Conservation (phyloP, 2,797 vertebrate genomes). For the Cygnus olor region DNA sequence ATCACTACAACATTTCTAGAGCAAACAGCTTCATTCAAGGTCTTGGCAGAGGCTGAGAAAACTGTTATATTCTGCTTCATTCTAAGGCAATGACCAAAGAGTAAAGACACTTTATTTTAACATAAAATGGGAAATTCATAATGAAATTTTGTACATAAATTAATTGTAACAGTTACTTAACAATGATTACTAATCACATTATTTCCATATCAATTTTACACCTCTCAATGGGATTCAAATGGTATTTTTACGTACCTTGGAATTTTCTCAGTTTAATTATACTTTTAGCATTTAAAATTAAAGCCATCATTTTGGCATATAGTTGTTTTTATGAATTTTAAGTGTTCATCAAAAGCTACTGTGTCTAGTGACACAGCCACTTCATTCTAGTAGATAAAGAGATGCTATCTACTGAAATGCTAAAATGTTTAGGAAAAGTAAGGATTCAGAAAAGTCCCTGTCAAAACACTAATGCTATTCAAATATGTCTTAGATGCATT, state of each 20-base stretch:
- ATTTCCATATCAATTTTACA: not conserved
- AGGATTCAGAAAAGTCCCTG: not conserved
- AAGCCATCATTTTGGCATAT: not conserved
- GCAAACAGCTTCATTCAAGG: not conserved
- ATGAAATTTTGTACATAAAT: not conserved
- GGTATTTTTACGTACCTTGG: not conserved
- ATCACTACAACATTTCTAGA: not conserved
- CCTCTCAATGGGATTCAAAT: not conserved
- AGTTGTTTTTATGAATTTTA: not conserved
- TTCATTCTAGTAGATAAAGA: not conserved
- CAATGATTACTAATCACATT: too few species aligned
- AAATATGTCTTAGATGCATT: not conserved
- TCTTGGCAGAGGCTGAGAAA: not conserved
- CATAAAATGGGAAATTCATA: not conserved
- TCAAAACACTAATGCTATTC: not conserved
- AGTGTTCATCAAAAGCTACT: conserved; percentile 1
- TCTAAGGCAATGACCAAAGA: not conserved
- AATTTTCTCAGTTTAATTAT: not conserved
- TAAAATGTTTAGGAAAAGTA: not conserved
- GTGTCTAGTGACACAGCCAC: not conserved
- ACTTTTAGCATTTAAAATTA: not conserved
- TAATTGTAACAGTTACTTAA: not conserved
- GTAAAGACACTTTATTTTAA: not conserved
- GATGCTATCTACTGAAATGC: not conserved
- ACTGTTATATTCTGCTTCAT: not conserved